These are phyloP conservation scores for Luperina nickerlii DNA, from an alignment of 2,888 invertebrate genomes.

Conservation along the genomic window DNA sequence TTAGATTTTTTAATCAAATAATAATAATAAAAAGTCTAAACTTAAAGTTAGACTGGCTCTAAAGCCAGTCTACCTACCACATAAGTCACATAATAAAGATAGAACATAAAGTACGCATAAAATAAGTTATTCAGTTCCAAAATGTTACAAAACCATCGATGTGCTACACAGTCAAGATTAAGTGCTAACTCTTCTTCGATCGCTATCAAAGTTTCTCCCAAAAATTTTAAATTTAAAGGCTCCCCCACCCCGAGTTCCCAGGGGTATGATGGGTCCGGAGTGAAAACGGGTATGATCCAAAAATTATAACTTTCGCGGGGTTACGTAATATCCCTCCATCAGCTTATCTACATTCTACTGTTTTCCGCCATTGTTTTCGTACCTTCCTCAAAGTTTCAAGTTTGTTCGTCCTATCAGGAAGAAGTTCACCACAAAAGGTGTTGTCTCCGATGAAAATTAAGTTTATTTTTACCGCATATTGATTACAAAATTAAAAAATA, in stretches of 20 bases:
- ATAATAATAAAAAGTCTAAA: no score
- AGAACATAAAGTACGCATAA: background rate
- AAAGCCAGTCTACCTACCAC: background rate
- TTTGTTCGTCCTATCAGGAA: constrained; percentile 39
- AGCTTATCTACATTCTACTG: constrained; percentile 60
- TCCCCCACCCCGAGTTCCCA: background rate
- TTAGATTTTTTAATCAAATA: no score
- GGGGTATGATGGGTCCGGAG: no score
- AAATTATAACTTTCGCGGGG: constrained; percentile 53
- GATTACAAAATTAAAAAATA: constrained; percentile 69
- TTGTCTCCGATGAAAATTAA: constrained; percentile 59
- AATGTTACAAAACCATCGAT: background rate
- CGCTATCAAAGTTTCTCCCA: constrained; percentile 16
- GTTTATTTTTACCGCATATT: constrained; percentile 62
- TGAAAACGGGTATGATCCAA: constrained; percentile 43
- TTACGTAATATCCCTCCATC: constrained; percentile 45
- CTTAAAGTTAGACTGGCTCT: no score
- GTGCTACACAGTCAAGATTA: constrained; percentile 1
- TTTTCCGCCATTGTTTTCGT: constrained; percentile 60
- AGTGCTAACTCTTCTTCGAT: constrained; percentile 29
- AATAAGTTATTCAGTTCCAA: background rate
- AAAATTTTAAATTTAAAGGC: constrained; percentile 22
- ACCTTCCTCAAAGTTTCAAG: constrained; percentile 40
- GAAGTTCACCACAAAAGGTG: constrained; percentile 64
- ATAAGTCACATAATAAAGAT: background rate